Evolutionary conservation across 2,888 invertebrate genomes (phyloP), one percentile per base, ranked within the genome.

Genomic region (Unio pictorum): DNA sequence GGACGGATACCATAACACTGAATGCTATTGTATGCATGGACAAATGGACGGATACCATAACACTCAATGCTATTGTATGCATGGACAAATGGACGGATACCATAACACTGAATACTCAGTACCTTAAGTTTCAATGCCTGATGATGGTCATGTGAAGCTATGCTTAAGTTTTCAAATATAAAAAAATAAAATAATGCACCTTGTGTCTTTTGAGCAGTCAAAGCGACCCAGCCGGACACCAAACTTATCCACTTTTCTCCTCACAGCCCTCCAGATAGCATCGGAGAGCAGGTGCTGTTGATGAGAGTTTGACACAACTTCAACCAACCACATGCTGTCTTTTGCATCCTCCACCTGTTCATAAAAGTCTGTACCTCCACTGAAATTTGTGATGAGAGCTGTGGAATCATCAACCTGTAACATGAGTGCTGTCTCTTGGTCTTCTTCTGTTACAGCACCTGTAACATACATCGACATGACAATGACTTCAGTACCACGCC

Each of bases 271-370:
- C 92, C 92, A 92, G 68, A 87, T 85, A 11, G 72, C 67, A 34
- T 84, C 82, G 8, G 78, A 71, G 4, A 80, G 71, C 26, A 81
- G 64, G 6, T 71, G 66, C 3, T 76, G 64, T 30, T 70, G 71
- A 61, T 67, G 62, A 55, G 76, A 74, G 68, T 84, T 57, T 68
- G 88, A 84, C 23, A 89, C 81, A 3, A 92, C 91, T 81, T 91
- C 91, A 3, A 92, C 91, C 58, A 92, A 81, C 92, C 92, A 92
- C 17, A 91, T 91, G 78, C 91, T 91, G 84, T 92, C 92, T 81
- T 92, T 92, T 30, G 91, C 91, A 80, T 92, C 92, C 79, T 92
- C 92, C 8, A 92, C 92, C 80, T 77, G 77, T 76, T 91, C 90
- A 71, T 89, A 89, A 80, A 91, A 91, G 77, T 91, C 89, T 58